Percentiles rank a stretch among this genome's conserved stretches.
Evolutionary conservation across 2,797 vertebrate species (phyloP).

Genomic region (Lepilemur ruficaudatus): DNA sequence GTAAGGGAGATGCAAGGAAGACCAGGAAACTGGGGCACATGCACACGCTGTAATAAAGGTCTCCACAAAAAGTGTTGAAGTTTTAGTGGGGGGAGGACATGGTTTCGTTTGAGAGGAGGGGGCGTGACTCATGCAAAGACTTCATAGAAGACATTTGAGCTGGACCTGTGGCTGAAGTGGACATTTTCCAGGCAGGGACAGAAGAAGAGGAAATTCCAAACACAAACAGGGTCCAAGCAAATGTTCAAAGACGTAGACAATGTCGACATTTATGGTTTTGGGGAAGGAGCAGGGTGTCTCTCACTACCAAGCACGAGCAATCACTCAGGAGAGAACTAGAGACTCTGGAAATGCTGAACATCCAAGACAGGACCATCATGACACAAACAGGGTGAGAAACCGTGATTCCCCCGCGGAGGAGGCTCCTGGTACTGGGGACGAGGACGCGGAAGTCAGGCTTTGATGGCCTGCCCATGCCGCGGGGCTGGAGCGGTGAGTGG

Average conservation of each 20-base stretch:
- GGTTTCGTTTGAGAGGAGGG: background rate
- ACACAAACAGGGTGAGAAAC: background rate
- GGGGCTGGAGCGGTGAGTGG: rapidly evolving
- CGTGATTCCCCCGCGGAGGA: rapidly evolving
- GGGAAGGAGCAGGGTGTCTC: background rate
- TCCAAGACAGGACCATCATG: background rate
- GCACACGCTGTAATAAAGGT: rapidly evolving
- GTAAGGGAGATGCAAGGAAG: background rate
- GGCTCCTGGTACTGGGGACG: rapidly evolving
- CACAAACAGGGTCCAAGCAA: background rate
- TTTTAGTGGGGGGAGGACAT: background rate
- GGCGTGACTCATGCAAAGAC: background rate
- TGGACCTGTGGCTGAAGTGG: background rate
- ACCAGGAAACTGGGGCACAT: background rate
- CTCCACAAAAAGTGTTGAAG: background rate
- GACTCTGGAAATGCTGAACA: background rate
- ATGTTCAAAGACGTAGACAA: background rate
- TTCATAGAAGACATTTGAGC: background rate
- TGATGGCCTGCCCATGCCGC: rapidly evolving
- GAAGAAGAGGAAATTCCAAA: background rate
- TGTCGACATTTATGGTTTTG: rapidly evolving
- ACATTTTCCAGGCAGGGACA: background rate
- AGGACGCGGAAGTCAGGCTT: background rate
- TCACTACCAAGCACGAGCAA: background rate
- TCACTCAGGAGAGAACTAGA: background rate